Evolutionary conservation across 2,113 vertebrate genomes (phyloP).

Genomic region (Heterotilapia buettikoferi): DNA sequence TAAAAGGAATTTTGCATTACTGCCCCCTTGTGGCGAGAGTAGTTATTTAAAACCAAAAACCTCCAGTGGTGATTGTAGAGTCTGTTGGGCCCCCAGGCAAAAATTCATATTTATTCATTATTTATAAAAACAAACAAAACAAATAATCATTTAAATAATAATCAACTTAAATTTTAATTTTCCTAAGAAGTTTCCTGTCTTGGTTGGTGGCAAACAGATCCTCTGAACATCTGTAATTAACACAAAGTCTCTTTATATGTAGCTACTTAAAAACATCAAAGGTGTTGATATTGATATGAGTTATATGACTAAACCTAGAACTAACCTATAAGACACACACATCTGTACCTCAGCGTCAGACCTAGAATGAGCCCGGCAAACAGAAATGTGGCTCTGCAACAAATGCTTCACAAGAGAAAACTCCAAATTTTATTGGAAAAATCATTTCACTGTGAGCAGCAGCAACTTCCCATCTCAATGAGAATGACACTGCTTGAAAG

Average conservation of each 20-base stretch:
- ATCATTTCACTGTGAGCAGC: background rate
- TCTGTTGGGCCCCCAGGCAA: fast-evolving
- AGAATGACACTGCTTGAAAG: background rate
- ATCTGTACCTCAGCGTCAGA: background rate
- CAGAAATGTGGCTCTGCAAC: background rate
- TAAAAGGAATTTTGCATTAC: background rate
- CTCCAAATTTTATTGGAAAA: background rate
- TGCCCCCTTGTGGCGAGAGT: background rate
- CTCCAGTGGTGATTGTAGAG: background rate
- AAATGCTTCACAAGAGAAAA: fast-evolving
- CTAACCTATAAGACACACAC: background rate
- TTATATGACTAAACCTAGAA: background rate
- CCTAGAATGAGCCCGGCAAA: background rate
- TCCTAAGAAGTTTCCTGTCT: background rate
- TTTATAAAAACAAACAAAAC: background rate
- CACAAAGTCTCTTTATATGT: background rate
- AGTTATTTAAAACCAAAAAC: background rate
- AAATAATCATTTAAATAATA: background rate
- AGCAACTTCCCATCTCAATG: background rate
- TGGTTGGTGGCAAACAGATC: background rate
- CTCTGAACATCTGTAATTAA: background rate
- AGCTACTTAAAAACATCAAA: fast-evolving
- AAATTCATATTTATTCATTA: background rate
- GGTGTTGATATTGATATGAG: background rate
- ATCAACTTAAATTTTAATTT: background rate